Conservation (phyloP, 2,113 vertebrate species). For the Oryzias curvinotus region DNA sequence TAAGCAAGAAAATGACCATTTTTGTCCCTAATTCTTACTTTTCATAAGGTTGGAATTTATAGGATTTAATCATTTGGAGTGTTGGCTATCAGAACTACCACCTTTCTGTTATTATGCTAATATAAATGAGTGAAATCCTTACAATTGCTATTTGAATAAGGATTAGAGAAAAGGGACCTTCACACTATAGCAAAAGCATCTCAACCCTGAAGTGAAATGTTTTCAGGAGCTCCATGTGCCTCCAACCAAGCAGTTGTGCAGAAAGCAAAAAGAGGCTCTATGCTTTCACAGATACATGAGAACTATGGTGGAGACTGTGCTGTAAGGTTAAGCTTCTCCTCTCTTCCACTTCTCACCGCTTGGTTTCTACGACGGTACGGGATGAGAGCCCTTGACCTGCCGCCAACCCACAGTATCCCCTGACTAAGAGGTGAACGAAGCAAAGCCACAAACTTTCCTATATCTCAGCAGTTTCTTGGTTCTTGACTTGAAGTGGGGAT, state of each 20-base stretch:
- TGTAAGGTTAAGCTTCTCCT: constrained; percentile 10
- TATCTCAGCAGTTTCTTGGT: constrained; percentile 50
- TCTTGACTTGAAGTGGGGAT: constrained; percentile 51
- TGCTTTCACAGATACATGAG: constrained; percentile 20
- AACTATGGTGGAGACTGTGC: constrained; percentile 28
- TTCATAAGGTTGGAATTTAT: no score
- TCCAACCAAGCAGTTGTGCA: background rate
- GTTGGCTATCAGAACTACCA: no score
- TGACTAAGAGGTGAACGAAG: constrained; percentile 56
- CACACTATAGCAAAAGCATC: no score
- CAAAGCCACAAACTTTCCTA: constrained; percentile 38
- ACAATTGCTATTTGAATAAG: no score
- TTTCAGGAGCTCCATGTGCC: no score
- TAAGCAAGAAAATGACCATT: background rate
- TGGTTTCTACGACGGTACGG: constrained; percentile 23
- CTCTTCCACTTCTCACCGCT: background rate
- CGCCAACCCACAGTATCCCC: constrained; percentile 35
- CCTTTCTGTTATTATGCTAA: no score
- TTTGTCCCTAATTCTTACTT: no score
- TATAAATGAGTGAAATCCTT: no score
- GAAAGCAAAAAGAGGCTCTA: background rate
- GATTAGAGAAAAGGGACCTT: no score
- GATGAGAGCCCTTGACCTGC: constrained; percentile 39
- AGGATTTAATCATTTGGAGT: no score
- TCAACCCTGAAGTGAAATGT: no score